phyloP scores from a whole-genome alignment of 2,113 vertebrate species.

The Cisticola juncidis region DNA sequence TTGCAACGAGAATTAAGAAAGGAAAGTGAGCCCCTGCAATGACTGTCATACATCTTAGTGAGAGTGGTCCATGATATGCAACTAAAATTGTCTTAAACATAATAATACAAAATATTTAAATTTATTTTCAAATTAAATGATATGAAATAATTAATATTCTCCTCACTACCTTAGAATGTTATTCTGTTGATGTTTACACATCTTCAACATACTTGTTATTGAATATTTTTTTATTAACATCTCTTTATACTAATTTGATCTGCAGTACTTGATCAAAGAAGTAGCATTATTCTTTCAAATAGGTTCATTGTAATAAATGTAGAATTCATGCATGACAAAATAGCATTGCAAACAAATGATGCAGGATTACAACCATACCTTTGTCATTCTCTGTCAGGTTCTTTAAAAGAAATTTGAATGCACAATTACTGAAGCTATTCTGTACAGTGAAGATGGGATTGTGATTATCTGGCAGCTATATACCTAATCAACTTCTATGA shows the following conservation, averaged over 20 bases:
- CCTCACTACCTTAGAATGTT: not conserved
- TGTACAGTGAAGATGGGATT: not conserved
- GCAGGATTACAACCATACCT: not conserved
- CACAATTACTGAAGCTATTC: not conserved
- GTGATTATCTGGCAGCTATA: not conserved
- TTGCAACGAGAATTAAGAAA: not conserved
- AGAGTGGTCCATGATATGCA: not conserved
- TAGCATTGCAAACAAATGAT: not conserved
- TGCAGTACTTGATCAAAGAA: not conserved
- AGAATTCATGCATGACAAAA: not conserved
- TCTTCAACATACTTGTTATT: not conserved
- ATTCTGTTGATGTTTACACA: not conserved
- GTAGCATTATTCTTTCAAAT: not conserved
- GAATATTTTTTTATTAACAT: not conserved
- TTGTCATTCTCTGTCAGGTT: not conserved
- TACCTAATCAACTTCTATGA: not conserved
- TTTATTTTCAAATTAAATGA: not conserved
- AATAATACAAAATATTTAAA: not conserved
- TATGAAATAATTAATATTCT: not conserved
- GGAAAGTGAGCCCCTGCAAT: not conserved
- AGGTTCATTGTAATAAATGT: not conserved
- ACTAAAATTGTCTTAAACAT: not conserved
- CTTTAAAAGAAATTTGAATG: not conserved
- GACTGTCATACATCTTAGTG: not conserved
- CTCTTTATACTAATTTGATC: not conserved